Conservation (phyloP, 2,888 invertebrate species). For the Chrysopilus asiliformis region DNA sequence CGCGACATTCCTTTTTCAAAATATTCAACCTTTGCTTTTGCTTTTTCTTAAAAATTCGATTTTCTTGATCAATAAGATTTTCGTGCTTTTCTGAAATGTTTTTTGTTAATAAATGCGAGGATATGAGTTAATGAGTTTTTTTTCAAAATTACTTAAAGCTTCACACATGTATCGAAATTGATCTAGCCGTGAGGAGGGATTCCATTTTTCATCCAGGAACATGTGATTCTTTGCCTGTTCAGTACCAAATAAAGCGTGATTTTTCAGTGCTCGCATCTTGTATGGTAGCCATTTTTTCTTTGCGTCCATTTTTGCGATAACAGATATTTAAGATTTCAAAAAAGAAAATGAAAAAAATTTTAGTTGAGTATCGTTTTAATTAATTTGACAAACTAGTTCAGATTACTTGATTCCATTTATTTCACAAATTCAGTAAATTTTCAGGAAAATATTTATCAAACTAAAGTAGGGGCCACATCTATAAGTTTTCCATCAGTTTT, state of each 20-base stretch:
- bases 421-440: no score
- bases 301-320: constrained; percentile 6
- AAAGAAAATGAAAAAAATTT: no score
- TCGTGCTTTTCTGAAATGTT: constrained; percentile 12
- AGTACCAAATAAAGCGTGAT: constrained; percentile 31
- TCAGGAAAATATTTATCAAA: no score
- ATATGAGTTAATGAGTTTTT: neutral
- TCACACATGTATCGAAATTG: constrained; percentile 29
- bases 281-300: constrained; percentile 18
- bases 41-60: constrained; percentile 2
- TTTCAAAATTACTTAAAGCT: constrained; percentile 21
- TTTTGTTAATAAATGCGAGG: neutral
- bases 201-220: constrained; percentile 30
- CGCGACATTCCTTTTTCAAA: constrained; percentile 25
- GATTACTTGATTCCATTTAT: no score
- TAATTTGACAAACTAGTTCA: no score
- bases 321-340: neutral
- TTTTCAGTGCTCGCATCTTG: constrained; percentile 23
- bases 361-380: no score
- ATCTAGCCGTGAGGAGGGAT: constrained; percentile 23
- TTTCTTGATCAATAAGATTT: constrained; percentile 6
- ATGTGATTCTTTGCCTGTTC: constrained; percentile 27
- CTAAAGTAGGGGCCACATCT: no score
- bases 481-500: no score
- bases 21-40: constrained; percentile 2